Conservation (phyloP, 1,140 invertebrate species). For the Varroa destructor region DNA sequence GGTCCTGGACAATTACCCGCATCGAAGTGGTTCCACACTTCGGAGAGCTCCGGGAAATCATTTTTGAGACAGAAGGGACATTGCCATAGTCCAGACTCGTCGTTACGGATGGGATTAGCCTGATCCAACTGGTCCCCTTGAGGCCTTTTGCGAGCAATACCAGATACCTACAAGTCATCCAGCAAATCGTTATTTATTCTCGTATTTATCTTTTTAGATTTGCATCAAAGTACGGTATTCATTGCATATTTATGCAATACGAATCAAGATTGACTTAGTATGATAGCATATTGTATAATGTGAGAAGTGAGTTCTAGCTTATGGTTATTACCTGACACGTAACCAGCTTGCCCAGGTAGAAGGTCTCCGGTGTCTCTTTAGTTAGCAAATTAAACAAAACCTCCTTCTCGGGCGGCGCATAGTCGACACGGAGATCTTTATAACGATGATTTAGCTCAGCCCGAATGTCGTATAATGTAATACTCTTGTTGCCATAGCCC, state of each 20-base stretch:
- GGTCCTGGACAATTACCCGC: constrained; percentile 85
- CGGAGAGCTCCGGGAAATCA: constrained; percentile 83
- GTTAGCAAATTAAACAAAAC: constrained; percentile 88
- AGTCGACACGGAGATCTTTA: constrained; percentile 75
- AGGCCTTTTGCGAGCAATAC: constrained; percentile 63
- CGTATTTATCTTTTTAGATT: constrained; percentile 41
- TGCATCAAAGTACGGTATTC: not conserved
- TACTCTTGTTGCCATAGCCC: constrained; percentile 89
- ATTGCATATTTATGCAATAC: not conserved
- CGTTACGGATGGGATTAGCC: constrained; percentile 83
- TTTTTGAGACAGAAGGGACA: constrained; percentile 94
- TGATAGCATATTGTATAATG: too few species aligned
- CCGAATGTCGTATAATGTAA: constrained; percentile 91
- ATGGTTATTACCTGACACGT: constrained; percentile 38
- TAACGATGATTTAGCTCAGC: constrained; percentile 88
- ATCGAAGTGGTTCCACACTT: constrained; percentile 98
- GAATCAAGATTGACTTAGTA: too few species aligned
- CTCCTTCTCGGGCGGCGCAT: constrained; percentile 61
- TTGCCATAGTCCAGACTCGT: constrained; percentile 85
- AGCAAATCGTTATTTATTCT: constrained; percentile 31
- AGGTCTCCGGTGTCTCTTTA: constrained; percentile 88
- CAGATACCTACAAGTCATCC: constrained; percentile 36
- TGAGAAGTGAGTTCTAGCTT: too few species aligned
- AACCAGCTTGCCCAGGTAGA: constrained; percentile 74
- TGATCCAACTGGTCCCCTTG: constrained; percentile 83